Evolutionary conservation across 2,888 invertebrate species (phyloP), one percentile per base, ranked within the genome.

Genomic region (Chironomus tentans): DNA sequence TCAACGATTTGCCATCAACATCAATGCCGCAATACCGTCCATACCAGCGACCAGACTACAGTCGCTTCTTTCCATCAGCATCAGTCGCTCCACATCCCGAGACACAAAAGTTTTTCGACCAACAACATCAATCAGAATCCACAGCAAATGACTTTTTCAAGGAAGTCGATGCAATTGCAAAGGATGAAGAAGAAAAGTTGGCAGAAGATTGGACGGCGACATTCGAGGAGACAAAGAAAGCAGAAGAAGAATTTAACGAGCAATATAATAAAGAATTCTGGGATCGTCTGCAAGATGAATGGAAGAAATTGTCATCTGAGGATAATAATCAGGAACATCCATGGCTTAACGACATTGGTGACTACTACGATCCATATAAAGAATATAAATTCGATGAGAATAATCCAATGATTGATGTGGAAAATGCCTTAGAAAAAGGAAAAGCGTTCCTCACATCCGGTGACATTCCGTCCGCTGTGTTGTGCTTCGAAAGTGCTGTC

Each of bases 401-500:
- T 50, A 98, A 98, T 87, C 92, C 95, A 12, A 91, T 96, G 90
- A 85, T 88, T 70, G 89, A 92, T 80, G 84, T 90, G 78, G 86
- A 87, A 73, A 90, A 93, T 85, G 92, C 96, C 0, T 88, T 97
- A 77, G 91, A 92, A 82, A 91, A 93, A 80, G 98, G 97, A 0
- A 91, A 95, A 81, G 88, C 90, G 79, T 91, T 92, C 81, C 84
- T 98, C 78, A 88, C 89, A 80, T 88, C 89, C 79, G 97, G 97
- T 10, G 98, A 98, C 84, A 88, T 98, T 78, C 95, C 98, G 46
- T 94, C 95, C 79, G 98, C 99, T 15, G 97, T 97, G 0, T 84
- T 98, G 28, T 93, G 97, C 81, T 98, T 99, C 85, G 99, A 99
- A 85, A 95, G 95, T 72, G 97, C 98, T 10, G 95, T 91, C 3